These are phyloP conservation scores for Morone chrysops DNA, from an alignment of 2,113 vertebrate genomes.

Conservation along the genomic window DNA sequence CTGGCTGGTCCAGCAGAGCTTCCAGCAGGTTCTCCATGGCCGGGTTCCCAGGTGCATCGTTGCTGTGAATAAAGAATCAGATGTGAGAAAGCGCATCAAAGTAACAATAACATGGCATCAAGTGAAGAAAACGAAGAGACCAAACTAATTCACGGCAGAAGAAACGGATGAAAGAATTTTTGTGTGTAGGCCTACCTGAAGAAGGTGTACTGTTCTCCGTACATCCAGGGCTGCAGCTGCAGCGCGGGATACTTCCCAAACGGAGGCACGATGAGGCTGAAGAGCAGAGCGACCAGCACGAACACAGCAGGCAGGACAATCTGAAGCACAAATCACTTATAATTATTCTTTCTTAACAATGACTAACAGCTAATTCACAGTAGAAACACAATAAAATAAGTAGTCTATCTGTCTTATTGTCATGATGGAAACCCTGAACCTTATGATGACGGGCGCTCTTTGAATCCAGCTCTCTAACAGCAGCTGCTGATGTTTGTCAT, in stretches of 20 bases:
- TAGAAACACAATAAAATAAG: not conserved
- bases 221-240: conserved; percentile 89
- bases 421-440: not conserved
- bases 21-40: conserved; percentile 77
- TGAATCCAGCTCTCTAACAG: not conserved
- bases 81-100: not conserved
- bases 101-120: not conserved
- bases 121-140: not conserved
- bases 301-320: conserved; percentile 91
- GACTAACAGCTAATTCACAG: not conserved
- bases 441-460: not conserved
- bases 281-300: conserved; percentile 89
- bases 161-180: not conserved
- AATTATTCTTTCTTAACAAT: not conserved
- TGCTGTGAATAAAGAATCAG: conserved; percentile 75
- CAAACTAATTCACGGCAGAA: not conserved
- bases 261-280: conserved; percentile 90
- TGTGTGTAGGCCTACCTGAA: conserved; percentile 85
- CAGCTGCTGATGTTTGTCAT: not conserved
- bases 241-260: conserved; percentile 88
- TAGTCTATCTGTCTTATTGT: not conserved
- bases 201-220: conserved; percentile 90
- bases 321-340: conserved; percentile 72
- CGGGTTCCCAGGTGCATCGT: conserved; percentile 82
- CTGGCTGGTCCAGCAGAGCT: conserved; percentile 84